Evolutionary conservation across 1,140 invertebrate genomes (phyloP).

Genomic region (Neotoxoptera formosana): DNA sequence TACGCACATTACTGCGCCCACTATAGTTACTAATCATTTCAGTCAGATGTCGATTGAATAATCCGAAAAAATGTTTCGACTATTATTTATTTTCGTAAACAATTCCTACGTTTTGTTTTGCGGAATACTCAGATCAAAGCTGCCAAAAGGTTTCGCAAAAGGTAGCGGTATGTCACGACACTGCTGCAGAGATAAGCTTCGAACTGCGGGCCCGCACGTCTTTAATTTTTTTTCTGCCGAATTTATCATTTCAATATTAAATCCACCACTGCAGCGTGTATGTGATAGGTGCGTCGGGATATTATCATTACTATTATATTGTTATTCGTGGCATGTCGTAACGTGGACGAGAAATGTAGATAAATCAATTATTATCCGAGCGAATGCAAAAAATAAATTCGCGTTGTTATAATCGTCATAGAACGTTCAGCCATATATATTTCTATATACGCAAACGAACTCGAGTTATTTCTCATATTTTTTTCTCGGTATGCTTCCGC

Average conservation of each 20-base stretch:
- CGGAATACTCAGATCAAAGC: not conserved
- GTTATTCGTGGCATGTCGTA: not conserved
- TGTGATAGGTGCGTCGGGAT: not conserved
- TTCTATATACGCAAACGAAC: not conserved
- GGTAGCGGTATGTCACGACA: not conserved
- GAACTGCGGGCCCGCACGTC: not conserved
- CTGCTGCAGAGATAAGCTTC: not conserved
- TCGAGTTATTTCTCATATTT: not conserved
- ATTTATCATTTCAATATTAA: not conserved
- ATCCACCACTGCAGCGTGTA: not conserved
- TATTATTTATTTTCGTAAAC: not conserved
- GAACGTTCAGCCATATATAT: not conserved
- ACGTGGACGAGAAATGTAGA: not conserved
- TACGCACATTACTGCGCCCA: not conserved
- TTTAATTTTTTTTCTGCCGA: not conserved
- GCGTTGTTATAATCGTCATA: not conserved
- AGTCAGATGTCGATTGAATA: not conserved
- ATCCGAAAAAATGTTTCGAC: not conserved
- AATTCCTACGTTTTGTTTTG: not conserved
- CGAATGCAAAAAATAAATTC: not conserved
- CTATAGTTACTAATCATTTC: not conserved
- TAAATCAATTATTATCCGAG: not conserved
- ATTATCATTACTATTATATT: no score
- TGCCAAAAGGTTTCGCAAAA: not conserved
- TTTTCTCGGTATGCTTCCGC: not conserved